Evolutionary conservation across 2,113 vertebrate species (phyloP).

Genomic region (Serinus canaria): DNA sequence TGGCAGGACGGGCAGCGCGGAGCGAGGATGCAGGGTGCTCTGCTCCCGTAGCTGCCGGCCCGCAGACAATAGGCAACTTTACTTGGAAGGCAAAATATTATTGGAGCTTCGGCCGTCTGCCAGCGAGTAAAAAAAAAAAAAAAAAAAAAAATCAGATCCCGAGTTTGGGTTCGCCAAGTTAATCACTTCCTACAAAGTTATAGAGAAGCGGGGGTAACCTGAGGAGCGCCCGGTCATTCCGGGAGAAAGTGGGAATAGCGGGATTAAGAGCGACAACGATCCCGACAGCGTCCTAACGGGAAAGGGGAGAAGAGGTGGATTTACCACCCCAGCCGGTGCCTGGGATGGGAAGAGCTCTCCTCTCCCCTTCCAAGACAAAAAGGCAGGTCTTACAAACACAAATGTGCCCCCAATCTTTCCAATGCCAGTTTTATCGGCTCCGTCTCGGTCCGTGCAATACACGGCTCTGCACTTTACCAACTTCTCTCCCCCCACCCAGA

Average conservation of each 20-base stretch:
- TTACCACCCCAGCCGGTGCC: slow-evolving; percentile 29
- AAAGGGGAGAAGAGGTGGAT: not conserved
- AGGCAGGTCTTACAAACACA: not conserved
- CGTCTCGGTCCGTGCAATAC: not conserved
- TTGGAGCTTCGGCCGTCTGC: slow-evolving; percentile 37
- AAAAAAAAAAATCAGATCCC: not conserved
- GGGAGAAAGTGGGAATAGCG: not conserved
- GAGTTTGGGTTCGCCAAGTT: slow-evolving; percentile 33
- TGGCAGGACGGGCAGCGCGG: not conserved
- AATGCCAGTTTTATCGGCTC: not conserved
- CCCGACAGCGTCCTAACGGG: not conserved
- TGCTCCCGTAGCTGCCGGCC: not conserved
- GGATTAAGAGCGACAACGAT: not conserved
- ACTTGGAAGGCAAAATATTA: slow-evolving; percentile 51
- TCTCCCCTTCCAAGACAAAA: slow-evolving; percentile 24
- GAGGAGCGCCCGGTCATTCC: not conserved
- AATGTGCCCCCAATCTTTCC: not conserved
- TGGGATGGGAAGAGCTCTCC: slow-evolving; percentile 16
- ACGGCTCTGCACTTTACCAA: slow-evolving; percentile 12
- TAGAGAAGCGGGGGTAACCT: not conserved
- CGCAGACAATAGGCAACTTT: slow-evolving; percentile 58
- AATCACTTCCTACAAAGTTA: slow-evolving; percentile 54
- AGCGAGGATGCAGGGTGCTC: not conserved
- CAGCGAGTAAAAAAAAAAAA: not conserved
- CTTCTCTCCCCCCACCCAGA: not conserved